Evolutionary conservation across 64 coral and sea anemone species (phyloP).

Genomic region (Porites lutea): DNA sequence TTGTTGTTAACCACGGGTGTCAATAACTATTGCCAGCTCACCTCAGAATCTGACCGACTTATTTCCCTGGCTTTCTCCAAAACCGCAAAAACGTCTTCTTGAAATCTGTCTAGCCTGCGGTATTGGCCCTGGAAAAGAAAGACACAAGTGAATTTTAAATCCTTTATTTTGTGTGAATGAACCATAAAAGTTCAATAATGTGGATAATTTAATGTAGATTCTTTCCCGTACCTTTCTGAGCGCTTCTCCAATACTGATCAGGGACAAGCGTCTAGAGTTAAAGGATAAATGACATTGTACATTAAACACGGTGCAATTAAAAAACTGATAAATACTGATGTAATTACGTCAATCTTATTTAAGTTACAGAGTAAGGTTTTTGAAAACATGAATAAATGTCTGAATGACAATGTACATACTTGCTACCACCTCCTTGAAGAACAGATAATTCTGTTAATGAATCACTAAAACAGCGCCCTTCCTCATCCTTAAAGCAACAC

Average conservation of each 20-base stretch:
- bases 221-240: slow-evolving; percentile 43
- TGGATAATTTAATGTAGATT: too few relatives aligned
- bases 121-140: slow-evolving; percentile 74
- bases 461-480: slow-evolving; percentile 94
- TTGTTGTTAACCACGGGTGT: too few relatives aligned
- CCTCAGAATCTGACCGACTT: slow-evolving; percentile 89
- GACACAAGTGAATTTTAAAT: not conserved
- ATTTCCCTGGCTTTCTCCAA: slow-evolving; percentile 94
- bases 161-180: not conserved
- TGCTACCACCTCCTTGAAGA: slow-evolving; percentile 12
- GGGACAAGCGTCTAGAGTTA: slow-evolving; percentile 23
- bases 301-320: too few relatives aligned
- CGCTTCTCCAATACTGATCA: slow-evolving; percentile 56
- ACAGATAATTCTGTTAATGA: slow-evolving; percentile 75
- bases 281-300: not conserved
- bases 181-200: not conserved
- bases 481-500: slow-evolving; percentile 69
- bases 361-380: too few relatives aligned
- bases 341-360: too few relatives aligned
- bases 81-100: slow-evolving; percentile 95
- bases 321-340: too few relatives aligned
- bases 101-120: slow-evolving; percentile 88
- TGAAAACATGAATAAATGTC: too few relatives aligned
- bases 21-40: not conserved
- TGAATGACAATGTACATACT: slow-evolving; percentile 1